Evolutionary conservation across 2,797 vertebrate species (phyloP).

Genomic region (Anabas testudineus): DNA sequence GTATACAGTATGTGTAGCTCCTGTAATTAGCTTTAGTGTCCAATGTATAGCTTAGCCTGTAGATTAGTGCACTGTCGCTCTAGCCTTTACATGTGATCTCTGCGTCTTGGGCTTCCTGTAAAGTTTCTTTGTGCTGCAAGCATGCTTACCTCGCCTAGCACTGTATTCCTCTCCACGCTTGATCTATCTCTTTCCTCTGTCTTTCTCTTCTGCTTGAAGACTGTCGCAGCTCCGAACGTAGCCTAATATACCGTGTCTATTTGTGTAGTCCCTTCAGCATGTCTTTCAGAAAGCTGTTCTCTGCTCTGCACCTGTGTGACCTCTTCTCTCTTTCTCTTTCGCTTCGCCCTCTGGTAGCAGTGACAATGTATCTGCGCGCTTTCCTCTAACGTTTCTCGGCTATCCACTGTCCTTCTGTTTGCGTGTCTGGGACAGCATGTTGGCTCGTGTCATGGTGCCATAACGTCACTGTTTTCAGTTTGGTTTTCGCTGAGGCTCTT

Average conservation of each 20-base stretch:
- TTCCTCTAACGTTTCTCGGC: slow-evolving; percentile 63
- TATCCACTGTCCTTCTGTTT: slow-evolving; percentile 59
- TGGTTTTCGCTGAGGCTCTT: slow-evolving; percentile 40
- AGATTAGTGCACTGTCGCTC: slow-evolving; percentile 83
- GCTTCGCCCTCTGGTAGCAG: slow-evolving; percentile 77
- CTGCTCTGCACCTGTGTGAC: slow-evolving; percentile 70
- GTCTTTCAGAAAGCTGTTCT: slow-evolving; percentile 78
- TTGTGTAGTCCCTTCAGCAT: slow-evolving; percentile 83
- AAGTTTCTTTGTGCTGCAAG: slow-evolving; percentile 78
- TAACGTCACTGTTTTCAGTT: slow-evolving; percentile 23
- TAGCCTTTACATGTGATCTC: slow-evolving; percentile 81
- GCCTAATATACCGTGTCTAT: slow-evolving; percentile 62
- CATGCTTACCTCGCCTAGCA: slow-evolving; percentile 82
- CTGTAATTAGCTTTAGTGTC: slow-evolving; percentile 82
- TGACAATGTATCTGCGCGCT: slow-evolving; percentile 43
- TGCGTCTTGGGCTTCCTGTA: slow-evolving; percentile 75
- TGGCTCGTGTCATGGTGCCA: slow-evolving; percentile 62
- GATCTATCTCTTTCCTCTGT: slow-evolving; percentile 72
- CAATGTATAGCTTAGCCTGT: slow-evolving; percentile 80
- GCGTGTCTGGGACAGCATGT: slow-evolving; percentile 54
- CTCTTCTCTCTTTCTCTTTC: slow-evolving; percentile 72
- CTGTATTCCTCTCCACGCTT: slow-evolving; percentile 75
- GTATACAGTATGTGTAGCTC: slow-evolving; percentile 76
- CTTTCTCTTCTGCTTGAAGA: slow-evolving; percentile 74
- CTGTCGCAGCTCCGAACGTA: slow-evolving; percentile 79